A percentile compares a stretch with the other conserved stretches of the same genome.
phyloP scores from a whole-genome alignment of 1,140 invertebrate species.

The Dermatophagoides farinae region DNA sequence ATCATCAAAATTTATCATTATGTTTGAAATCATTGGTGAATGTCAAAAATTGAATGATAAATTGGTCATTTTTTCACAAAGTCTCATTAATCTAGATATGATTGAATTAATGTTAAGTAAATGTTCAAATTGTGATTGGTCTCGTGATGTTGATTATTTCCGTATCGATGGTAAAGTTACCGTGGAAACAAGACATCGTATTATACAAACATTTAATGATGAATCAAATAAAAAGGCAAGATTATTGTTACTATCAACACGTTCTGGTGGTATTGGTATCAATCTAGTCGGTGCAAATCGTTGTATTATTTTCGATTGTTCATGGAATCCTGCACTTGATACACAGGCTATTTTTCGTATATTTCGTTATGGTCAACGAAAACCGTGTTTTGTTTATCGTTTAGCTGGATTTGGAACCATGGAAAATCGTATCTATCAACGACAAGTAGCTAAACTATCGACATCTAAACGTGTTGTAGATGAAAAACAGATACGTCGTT shows the following conservation, averaged over 20 bases:
- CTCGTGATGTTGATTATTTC: conserved; percentile 68
- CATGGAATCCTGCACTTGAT: conserved; percentile 99
- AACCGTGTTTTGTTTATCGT: conserved; percentile 83
- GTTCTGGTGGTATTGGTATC: conserved; percentile 57
- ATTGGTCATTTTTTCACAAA: conserved; percentile 88
- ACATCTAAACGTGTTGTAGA: conserved; percentile 71
- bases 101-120: conserved; percentile 77
- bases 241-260: conserved; percentile 89
- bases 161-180: conserved; percentile 85
- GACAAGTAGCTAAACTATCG: conserved; percentile 85
- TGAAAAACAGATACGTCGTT: conserved; percentile 88
- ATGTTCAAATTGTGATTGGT: conserved; percentile 45
- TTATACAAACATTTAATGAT: conserved; percentile 92
- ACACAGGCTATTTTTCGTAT: conserved; percentile 94
- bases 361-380: conserved; percentile 85
- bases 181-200: conserved; percentile 74
- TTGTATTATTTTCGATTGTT: conserved; percentile 91
- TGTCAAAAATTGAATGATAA: conserved; percentile 67
- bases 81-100: conserved; percentile 82
- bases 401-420: conserved; percentile 89
- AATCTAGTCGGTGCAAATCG: conserved; percentile 86
- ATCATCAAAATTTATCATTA: conserved; percentile 81
- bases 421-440: conserved; percentile 92
- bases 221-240: conserved; percentile 65
- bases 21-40: conserved; percentile 79